Conservation (phyloP, 2,797 vertebrate genomes). For the Hydrocynus forskahlii region DNA sequence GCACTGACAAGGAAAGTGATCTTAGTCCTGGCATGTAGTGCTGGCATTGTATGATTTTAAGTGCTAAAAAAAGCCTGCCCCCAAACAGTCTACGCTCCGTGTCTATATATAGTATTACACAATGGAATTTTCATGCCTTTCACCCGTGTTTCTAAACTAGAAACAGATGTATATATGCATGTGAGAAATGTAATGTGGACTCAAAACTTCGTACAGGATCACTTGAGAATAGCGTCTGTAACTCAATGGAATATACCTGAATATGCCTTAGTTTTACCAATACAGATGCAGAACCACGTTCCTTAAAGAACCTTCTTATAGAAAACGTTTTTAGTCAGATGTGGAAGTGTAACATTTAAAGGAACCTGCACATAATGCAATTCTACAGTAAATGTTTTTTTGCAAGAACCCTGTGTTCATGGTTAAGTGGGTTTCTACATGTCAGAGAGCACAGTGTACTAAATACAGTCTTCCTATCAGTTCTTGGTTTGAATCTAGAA, state of each 20-base stretch:
- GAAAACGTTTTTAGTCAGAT: background rate
- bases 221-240: background rate
- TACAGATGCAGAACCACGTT: no score
- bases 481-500: no score
- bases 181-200: slow-evolving; percentile 16
- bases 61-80: slow-evolving; percentile 33
- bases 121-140: slow-evolving; percentile 28
- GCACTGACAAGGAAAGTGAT: background rate
- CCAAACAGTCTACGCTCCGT: slow-evolving; percentile 13
- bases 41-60: slow-evolving; percentile 18
- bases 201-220: background rate
- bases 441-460: no score
- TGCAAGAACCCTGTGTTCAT: background rate
- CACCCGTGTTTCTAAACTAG: slow-evolving; percentile 17
- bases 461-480: no score
- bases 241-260: background rate
- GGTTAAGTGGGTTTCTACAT: no score
- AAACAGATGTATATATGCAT: slow-evolving; percentile 39
- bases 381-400: background rate
- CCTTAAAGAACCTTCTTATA: background rate
- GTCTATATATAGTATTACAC: slow-evolving; percentile 41
- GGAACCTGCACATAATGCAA: background rate
- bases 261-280: no score
- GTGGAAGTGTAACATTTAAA: background rate
- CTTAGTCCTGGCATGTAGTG: slow-evolving; percentile 23